These are phyloP conservation scores for Sphaerophoria taeniata DNA, from an alignment of 2,888 invertebrate species.

Conservation along the genomic window DNA sequence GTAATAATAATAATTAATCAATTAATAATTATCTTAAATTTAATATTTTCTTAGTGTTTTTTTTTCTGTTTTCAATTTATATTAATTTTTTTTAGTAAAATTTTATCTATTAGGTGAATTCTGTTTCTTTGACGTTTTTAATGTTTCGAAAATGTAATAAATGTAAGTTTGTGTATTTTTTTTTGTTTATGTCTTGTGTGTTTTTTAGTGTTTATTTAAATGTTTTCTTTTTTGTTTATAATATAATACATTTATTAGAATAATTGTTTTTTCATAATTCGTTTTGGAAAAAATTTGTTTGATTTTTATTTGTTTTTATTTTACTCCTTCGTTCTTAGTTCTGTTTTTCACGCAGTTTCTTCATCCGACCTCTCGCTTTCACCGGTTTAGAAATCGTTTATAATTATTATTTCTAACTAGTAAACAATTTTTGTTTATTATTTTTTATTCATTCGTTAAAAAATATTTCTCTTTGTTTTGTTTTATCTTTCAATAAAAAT, in stretches of 20 bases:
- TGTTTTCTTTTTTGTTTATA: slow-evolving; percentile 52
- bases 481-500: slow-evolving; percentile 41
- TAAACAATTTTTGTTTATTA: slow-evolving; percentile 50
- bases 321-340: slow-evolving; percentile 36
- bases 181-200: slow-evolving; percentile 16
- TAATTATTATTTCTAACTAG: slow-evolving; percentile 63
- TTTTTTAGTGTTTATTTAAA: slow-evolving; percentile 4
- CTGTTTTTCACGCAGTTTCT: not conserved
- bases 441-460: slow-evolving; percentile 48
- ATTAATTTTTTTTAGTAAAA: slow-evolving; percentile 58
- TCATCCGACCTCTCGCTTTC: not conserved
- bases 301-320: slow-evolving; percentile 25
- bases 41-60: slow-evolving; percentile 38
- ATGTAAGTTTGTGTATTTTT: slow-evolving; percentile 11
- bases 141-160: slow-evolving; percentile 38
- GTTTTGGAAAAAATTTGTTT: slow-evolving; percentile 51
- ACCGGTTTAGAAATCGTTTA: slow-evolving; percentile 37
- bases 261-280: slow-evolving; percentile 33
- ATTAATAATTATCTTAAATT: slow-evolving; percentile 71
- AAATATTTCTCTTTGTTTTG: slow-evolving; percentile 40
- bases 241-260: slow-evolving; percentile 67
- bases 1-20: slow-evolving; percentile 72
- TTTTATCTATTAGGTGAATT: slow-evolving; percentile 73
- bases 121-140: slow-evolving; percentile 50
- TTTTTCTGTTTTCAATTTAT: slow-evolving; percentile 18